These are phyloP conservation scores for Cepaea nemoralis DNA, from an alignment of 1,140 invertebrate genomes.

Conservation along the genomic window DNA sequence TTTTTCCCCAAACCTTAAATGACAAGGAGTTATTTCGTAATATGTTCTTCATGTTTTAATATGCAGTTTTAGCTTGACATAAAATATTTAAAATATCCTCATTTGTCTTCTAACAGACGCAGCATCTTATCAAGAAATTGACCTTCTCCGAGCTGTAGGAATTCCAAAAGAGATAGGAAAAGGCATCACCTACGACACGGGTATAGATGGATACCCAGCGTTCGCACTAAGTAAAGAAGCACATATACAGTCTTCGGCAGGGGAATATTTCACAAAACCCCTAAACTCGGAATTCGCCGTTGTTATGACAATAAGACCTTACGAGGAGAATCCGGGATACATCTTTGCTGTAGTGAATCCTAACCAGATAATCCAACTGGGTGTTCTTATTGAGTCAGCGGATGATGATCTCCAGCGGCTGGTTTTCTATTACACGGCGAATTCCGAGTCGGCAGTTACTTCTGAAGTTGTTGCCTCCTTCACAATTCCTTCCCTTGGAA, in stretches of 20 bases:
- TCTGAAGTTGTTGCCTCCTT: constrained; percentile 50
- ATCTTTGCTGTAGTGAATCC: constrained; percentile 58
- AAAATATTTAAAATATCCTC: not conserved
- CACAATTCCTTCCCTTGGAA: constrained; percentile 44
- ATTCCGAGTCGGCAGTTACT: constrained; percentile 32
- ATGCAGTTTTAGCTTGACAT: too few species aligned
- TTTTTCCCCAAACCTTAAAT: too few species aligned
- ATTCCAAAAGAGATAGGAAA: not conserved
- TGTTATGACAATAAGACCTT: constrained; percentile 43
- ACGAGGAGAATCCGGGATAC: constrained; percentile 42
- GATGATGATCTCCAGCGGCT: constrained; percentile 42
- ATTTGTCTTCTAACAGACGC: not conserved
- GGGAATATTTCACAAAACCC: constrained; percentile 44
- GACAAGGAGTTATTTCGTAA: too few species aligned
- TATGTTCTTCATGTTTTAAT: too few species aligned
- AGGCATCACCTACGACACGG: not conserved
- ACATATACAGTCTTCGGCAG: constrained; percentile 43
- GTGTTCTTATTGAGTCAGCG: constrained; percentile 40
- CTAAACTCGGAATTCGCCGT: constrained; percentile 53
- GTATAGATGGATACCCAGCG: not conserved
- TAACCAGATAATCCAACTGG: constrained; percentile 52
- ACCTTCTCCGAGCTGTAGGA: not conserved
- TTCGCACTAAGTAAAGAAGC: constrained; percentile 45
- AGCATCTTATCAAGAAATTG: not conserved
- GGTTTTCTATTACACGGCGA: constrained; percentile 50